Base-by-base conservation (phyloP, 2,888 invertebrate genomes). In the Ophion slaviceki region DNA sequence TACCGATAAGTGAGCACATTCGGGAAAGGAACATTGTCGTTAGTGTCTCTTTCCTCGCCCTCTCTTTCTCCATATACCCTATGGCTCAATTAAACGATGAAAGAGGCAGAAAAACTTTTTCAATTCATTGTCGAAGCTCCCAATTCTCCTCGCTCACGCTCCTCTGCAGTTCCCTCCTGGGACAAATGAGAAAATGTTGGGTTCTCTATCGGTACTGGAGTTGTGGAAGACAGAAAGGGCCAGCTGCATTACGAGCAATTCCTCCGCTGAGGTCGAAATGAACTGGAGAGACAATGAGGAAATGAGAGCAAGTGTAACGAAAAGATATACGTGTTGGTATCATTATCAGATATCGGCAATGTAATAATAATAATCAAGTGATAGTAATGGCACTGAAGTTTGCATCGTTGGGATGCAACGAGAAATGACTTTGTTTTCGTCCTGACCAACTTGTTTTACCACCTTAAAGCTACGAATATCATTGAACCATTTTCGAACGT, bases 111-210 rank as follows among this genome's bases (percentile, higher is more conserved):
- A 72, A 80, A 80, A 76, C 74, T 83, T 79, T 75, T 70, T 62
- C 79, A 70, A 79, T 83, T 83, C 74, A 79, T 83, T 70, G 64
- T 62, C 59, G 57, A 75, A 64, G 53, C 70, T 17, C 10, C 17
- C 24, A 14, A 45, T 68, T 57, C 2, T 40, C 32, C 59, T 68
- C 32, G 8, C 17, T 70, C 64, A 11, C 59, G 47, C 7, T 62
- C 10, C 62, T 14, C 53, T 14, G 5, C 53, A 14, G 36, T 40
- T 74, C 40, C 8, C 80, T 45, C 8, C 59, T 64, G 53, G 57
- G 53, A 67, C 68, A 74, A 76, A 79, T 67, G 71, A 61, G 47
- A 61, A 79, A 71, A 67, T 64, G 68, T 79, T 70, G 70, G 45
- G 24, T 71, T 80, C 62, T 78, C 59, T 36, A 67, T 77, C 57